These are phyloP conservation scores for Drosophila lowei DNA, from an alignment of 1,140 invertebrate species.

Conservation along the genomic window DNA sequence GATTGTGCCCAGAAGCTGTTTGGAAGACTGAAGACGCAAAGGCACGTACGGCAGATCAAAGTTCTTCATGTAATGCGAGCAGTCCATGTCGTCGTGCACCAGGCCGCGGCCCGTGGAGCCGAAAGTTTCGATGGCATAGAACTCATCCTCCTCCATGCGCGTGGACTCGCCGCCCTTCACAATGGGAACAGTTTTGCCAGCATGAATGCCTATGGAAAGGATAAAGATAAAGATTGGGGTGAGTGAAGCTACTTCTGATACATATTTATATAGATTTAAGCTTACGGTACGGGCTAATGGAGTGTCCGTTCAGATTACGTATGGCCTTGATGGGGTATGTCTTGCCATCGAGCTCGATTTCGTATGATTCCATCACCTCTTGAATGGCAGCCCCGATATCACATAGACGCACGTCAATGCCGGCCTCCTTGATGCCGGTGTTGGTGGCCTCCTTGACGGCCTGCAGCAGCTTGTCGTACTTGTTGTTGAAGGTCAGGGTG, in stretches of 20 bases:
- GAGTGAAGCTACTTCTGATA: not conserved
- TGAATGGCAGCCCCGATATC: slow-evolving; percentile 99
- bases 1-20: slow-evolving; percentile 96
- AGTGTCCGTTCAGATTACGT: slow-evolving; percentile 99
- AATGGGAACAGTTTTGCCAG: slow-evolving; percentile 99
- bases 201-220: slow-evolving; percentile 92
- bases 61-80: slow-evolving; percentile 99
- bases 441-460: slow-evolving; percentile 99
- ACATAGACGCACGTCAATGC: slow-evolving; percentile 98
- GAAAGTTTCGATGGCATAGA: slow-evolving; percentile 99
- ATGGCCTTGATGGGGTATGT: slow-evolving; percentile 98
- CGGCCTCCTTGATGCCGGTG: slow-evolving; percentile 96
- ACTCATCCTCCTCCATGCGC: slow-evolving; percentile 99
- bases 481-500: slow-evolving; percentile 97
- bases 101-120: slow-evolving; percentile 98
- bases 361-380: slow-evolving; percentile 99
- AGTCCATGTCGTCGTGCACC: slow-evolving; percentile 99
- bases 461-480: slow-evolving; percentile 97
- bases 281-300: slow-evolving; percentile 96
- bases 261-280: not conserved
- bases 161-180: slow-evolving; percentile 99
- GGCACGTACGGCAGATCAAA: slow-evolving; percentile 97
- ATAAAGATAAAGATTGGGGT: not conserved
- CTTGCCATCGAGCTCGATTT: slow-evolving; percentile 98
- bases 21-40: slow-evolving; percentile 94